Evolutionary conservation across 2,888 invertebrate genomes (phyloP).

Genomic region (Tachystola acroxantha): DNA sequence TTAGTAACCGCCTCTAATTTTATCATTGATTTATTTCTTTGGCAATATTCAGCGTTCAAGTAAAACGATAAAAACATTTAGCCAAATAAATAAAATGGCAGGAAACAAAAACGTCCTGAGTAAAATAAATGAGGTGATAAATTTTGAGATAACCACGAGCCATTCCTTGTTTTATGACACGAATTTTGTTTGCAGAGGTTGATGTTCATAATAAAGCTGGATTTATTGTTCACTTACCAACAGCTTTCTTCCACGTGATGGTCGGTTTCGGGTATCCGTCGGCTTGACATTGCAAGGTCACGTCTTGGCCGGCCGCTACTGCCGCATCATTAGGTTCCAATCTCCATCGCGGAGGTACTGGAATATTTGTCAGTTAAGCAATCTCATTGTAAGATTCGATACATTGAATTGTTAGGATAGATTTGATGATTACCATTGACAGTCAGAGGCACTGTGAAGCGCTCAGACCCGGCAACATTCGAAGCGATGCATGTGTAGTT

Average conservation of each 20-base stretch:
- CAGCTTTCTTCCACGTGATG: slow-evolving; percentile 93
- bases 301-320: slow-evolving; percentile 89
- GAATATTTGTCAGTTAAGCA: slow-evolving; percentile 1
- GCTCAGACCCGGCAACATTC: slow-evolving; percentile 89
- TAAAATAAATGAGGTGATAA: slow-evolving; percentile 14
- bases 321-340: slow-evolving; percentile 91
- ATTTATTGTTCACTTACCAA: slow-evolving; percentile 75
- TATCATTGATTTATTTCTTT: slow-evolving; percentile 7
- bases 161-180: slow-evolving; percentile 7
- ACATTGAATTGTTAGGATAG: neutral
- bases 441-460: slow-evolving; percentile 87
- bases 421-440: slow-evolving; percentile 83
- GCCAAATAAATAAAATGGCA: slow-evolving; percentile 6
- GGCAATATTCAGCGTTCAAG: slow-evolving; percentile 3
- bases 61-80: slow-evolving; percentile 6
- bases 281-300: slow-evolving; percentile 92
- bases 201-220: slow-evolving; percentile 4
- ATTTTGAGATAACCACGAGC: slow-evolving; percentile 10
- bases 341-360: slow-evolving; percentile 94
- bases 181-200: slow-evolving; percentile 4
- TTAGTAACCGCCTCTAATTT: slow-evolving; percentile 5
- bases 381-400: neutral
- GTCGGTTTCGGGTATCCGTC: slow-evolving; percentile 94
- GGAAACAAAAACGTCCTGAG: slow-evolving; percentile 6
- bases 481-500: slow-evolving; percentile 96